Evolutionary conservation across 1,140 invertebrate species (phyloP).

Genomic region (Thaumetopoea pityocampa): DNA sequence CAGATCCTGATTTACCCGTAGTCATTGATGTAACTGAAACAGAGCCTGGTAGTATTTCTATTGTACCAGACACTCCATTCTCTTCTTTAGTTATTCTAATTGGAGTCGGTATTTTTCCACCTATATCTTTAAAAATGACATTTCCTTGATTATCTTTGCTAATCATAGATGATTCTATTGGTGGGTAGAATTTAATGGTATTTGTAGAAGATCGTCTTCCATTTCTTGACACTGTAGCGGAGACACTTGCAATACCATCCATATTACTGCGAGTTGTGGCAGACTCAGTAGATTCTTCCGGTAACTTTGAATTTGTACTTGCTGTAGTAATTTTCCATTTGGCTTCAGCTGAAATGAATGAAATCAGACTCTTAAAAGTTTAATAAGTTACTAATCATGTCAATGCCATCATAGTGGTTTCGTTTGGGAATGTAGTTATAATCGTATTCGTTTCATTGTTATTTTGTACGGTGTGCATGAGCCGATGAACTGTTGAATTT

Average conservation of each 20-base stretch:
- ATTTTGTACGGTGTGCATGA: no score
- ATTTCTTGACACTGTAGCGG: slow-evolving; percentile 32
- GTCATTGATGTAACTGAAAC: slow-evolving; percentile 23
- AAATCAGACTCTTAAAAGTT: no score
- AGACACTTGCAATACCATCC: slow-evolving; percentile 35
- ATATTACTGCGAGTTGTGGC: slow-evolving; percentile 17
- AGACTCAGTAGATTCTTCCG: no score
- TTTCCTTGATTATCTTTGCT: slow-evolving; percentile 9
- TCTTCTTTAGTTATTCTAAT: slow-evolving; percentile 27
- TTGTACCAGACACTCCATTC: slow-evolving; percentile 22
- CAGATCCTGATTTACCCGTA: slow-evolving; percentile 6
- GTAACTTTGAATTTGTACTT: no score
- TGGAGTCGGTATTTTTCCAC: slow-evolving; percentile 9
- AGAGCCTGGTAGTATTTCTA: slow-evolving; percentile 30
- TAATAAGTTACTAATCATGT: no score
- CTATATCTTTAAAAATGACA: slow-evolving; percentile 1
- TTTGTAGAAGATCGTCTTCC: slow-evolving; percentile 35
- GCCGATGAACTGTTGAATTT: no score
- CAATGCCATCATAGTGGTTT: no score
- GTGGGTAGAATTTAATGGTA: slow-evolving; percentile 32
- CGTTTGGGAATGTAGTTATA: no score
- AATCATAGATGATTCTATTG: slow-evolving; percentile 6
- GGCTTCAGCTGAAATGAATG: no score
- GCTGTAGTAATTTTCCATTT: no score
- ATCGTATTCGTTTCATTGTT: no score